phyloP scores from a whole-genome alignment of 2,888 invertebrate species.

The Dysmachus trigonus region DNA sequence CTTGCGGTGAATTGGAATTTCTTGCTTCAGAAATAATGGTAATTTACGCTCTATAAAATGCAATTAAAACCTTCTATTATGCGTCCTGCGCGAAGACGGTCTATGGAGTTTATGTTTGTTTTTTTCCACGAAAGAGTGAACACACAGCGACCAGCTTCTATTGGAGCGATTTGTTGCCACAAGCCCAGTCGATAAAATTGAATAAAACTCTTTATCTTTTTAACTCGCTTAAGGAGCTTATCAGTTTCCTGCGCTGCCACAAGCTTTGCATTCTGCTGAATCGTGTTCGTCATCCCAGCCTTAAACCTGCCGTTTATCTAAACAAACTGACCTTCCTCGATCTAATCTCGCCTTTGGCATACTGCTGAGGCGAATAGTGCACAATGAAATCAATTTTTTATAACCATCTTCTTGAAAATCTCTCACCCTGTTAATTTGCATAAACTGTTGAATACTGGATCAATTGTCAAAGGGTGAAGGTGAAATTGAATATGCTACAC shows the following conservation, averaged over 20 bases:
- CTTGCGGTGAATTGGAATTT: constrained; percentile 39
- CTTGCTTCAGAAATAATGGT: constrained; percentile 33
- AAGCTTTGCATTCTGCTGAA: neutral
- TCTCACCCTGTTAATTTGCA: neutral
- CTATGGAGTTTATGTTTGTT: neutral
- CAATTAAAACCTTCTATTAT: neutral
- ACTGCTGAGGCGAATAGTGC: neutral
- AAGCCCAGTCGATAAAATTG: neutral
- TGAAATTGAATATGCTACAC: neutral
- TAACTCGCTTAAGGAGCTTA: neutral
- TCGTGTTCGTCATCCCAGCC: neutral
- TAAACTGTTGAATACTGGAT: neutral
- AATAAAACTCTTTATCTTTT: neutral
- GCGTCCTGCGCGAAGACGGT: neutral
- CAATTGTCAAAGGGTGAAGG: neutral
- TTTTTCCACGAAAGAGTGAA: neutral
- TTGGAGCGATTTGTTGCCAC: neutral
- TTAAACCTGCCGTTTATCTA: neutral
- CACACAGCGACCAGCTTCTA: neutral
- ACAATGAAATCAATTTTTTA: neutral
- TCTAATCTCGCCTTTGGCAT: neutral
- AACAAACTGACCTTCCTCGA: neutral
- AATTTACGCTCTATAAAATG: constrained; percentile 34
- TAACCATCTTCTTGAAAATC: neutral
- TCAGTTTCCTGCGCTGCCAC: neutral